These are phyloP conservation scores for Hemaris fuciformis DNA, from an alignment of 2,888 invertebrate genomes.

Conservation along the genomic window DNA sequence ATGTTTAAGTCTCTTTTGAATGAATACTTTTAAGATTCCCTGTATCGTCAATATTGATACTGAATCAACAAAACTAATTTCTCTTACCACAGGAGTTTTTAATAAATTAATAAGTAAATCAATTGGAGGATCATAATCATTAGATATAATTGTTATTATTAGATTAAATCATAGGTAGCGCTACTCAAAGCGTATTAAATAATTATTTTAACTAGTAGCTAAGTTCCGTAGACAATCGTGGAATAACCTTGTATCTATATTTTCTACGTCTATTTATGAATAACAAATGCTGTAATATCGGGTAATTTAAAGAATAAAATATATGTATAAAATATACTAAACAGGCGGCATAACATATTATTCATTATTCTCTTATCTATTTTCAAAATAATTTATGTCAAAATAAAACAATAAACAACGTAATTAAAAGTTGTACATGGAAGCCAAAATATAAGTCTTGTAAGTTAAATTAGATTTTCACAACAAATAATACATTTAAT, in stretches of 20 bases:
- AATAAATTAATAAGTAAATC: neutral
- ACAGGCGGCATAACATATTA: neutral
- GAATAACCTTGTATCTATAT: neutral
- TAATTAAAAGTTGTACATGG: no score
- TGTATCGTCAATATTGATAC: neutral
- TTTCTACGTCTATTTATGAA: neutral
- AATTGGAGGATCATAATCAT: neutral
- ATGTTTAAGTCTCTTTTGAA: neutral
- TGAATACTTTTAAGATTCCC: neutral
- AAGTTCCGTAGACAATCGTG: neutral
- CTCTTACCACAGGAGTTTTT: neutral
- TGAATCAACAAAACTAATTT: neutral
- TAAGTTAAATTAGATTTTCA: no score
- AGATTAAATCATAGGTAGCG: neutral
- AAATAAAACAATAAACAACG: neutral
- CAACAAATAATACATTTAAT: no score
- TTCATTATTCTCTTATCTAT: neutral
- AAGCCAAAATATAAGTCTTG: no score
- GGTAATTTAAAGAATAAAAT: no score
- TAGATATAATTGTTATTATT: neutral
- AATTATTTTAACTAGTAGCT: neutral
- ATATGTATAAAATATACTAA: no score
- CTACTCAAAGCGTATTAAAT: no score
- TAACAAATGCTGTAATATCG: conserved; percentile 13
- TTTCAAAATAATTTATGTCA: neutral